Conservation (phyloP, 92 coral and sea anemone species). For the Palythoa caribaeorum region DNA sequence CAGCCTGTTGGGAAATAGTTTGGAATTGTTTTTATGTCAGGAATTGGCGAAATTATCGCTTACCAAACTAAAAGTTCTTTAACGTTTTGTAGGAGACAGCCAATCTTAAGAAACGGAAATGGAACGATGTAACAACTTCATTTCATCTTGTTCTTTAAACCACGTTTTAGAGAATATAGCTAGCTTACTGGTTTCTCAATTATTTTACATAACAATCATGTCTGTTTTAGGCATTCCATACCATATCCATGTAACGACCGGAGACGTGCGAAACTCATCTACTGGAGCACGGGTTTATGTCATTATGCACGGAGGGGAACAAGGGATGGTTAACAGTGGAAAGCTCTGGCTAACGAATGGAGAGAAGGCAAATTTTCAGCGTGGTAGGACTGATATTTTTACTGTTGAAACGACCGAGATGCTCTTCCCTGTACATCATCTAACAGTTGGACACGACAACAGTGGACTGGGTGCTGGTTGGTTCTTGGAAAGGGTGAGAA, state of each 20-base stretch:
- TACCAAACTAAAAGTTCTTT: no score
- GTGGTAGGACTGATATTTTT: constrained; percentile 93
- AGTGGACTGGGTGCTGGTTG: constrained; percentile 95
- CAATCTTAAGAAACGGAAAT: no score
- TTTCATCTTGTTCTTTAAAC: no score
- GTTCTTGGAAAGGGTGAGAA: constrained; percentile 85
- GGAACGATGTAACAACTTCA: no score
- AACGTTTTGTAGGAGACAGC: no score
- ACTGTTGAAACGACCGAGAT: constrained; percentile 83
- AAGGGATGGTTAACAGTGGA: constrained; percentile 92
- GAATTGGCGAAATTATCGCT: no score
- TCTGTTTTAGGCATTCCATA: constrained; percentile 80
- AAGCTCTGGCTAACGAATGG: constrained; percentile 90
- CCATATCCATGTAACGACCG: constrained; percentile 89
- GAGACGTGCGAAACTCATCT: constrained; percentile 87
- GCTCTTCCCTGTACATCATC: constrained; percentile 95
- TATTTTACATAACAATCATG: neutral
- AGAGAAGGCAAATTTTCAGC: constrained; percentile 81
- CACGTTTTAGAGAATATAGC: no score
- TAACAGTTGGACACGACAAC: constrained; percentile 97
- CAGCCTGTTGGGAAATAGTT: no score
- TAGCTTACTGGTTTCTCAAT: neutral
- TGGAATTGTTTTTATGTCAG: no score
- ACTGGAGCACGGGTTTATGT: constrained; percentile 92
- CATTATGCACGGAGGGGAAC: constrained; percentile 92